Base-by-base conservation (phyloP, 1,140 invertebrate genomes). In the Dolichoris vasculosae region DNA sequence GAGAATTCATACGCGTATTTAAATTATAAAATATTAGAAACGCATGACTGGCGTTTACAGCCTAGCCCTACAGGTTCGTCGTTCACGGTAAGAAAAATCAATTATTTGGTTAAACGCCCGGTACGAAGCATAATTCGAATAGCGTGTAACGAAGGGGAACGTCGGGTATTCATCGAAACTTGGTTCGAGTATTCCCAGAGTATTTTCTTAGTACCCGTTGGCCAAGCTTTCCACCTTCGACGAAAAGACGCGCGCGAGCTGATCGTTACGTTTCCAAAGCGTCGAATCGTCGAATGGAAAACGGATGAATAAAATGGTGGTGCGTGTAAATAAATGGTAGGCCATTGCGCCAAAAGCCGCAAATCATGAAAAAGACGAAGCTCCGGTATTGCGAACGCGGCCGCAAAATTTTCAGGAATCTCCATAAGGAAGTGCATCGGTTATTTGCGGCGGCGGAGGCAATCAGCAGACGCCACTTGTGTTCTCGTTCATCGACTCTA, bases 401-500 rank as follows among this genome's bases (percentile, higher is more conserved):
- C 59, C 73, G 51, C 71, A 84, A 84, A 43, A 84, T 84, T 84
- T 84, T 84, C 82, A 84, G 51, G 71, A 84, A 84, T 84, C 73
- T 67, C 51, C 82, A 84, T 78, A 51, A 84, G 82, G 82, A 84
- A 84, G 82, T 78, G 75, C 73, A 67, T 84, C 32, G 38, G 78
- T 80, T 80, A 83, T 75, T 83, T 75, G 51, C 32, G 71, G 82
- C 59, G 67, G 17, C 8, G 59, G 76, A 55, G 32, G 48, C 46
- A 78, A 59, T 55, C 30, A 78, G 46, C 30, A 78, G 51, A 67
- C 35, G 63, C 59, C 78, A 80, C 38, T 55, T 17, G 71, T 51
- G 43, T 82, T 73, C 73, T 69, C 30, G 73, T 32, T 51, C 71
- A 84, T 84, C 59, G 32, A 46, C 35, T 30, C 64, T 63, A 32